These are phyloP conservation scores for Heliconius himera DNA, from an alignment of 1,140 invertebrate species.

Conservation along the genomic window DNA sequence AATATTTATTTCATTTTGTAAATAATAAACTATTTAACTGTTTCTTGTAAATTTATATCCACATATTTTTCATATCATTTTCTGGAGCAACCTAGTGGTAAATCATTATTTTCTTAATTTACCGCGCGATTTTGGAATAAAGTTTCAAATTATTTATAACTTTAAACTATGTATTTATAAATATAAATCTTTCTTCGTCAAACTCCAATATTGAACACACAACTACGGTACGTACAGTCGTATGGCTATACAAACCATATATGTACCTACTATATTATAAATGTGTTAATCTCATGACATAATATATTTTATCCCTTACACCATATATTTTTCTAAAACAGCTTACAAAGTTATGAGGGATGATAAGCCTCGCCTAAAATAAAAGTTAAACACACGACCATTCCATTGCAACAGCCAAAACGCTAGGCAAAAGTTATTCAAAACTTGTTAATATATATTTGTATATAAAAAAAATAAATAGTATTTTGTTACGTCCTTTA, in stretches of 20 bases:
- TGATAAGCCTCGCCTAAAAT: slow-evolving; percentile 12
- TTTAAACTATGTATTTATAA: too few species aligned
- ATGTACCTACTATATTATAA: background rate
- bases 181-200: too few species aligned
- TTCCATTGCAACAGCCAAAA: slow-evolving; percentile 4
- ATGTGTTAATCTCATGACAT: background rate
- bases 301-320: background rate
- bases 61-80: too few species aligned
- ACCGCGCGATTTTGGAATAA: too few species aligned
- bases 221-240: background rate
- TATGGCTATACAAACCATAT: background rate
- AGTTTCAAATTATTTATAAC: too few species aligned
- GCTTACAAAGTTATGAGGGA: slow-evolving; percentile 11
- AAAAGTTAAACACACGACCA: slow-evolving; percentile 14
- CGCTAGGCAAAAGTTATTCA: background rate
- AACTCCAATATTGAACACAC: background rate
- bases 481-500: background rate
- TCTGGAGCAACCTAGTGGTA: too few species aligned
- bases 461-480: background rate
- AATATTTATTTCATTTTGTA: too few species aligned
- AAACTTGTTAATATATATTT: background rate
- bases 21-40: too few species aligned
- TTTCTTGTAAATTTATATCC: too few species aligned
- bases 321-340: slow-evolving; percentile 7
- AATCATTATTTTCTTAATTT: too few species aligned